Evolutionary conservation across 2,888 invertebrate genomes (phyloP), one percentile per base, ranked within the genome.

Genomic region (Stegophylla sp.): DNA sequence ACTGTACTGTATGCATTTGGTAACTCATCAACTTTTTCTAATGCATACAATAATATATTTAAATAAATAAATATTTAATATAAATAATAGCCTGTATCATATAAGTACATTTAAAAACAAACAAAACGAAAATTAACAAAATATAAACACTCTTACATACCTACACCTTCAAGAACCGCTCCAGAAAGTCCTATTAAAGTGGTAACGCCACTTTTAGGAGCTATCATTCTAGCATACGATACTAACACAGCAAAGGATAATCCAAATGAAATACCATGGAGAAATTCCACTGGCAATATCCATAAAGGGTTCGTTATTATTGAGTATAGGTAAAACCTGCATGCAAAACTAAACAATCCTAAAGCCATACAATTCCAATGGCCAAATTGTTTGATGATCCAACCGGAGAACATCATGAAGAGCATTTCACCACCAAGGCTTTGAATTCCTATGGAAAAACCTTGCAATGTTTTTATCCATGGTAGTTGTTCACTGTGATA

Each of bases 221-320:
- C 92, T 0, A 94, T 90, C 82, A 92, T 90, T 85, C 92, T 93
- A 0, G 95, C 94, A 86, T 95, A 95, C 0, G 94, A 93, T 20
- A 94, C 92, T 94, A 95, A 94, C 13, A 94, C 92, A 0, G 95
- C 91, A 86, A 94, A 95, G 85, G 94, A 93, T 86, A 96, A 89
- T 34, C 96, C 96, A 86, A 94, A 94, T 0, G 96, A 95, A 23
- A 96, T 88, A 0, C 97, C 96, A 87, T 97, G 95, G 10, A 94
- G 87, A 82, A 95, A 86, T 87, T 97, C 97, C 71, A 97, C 91
- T 0, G 95, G 92, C 82, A 97, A 88, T 67, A 93, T 91, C 88
- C 90, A 91, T 95, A 96, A 96, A 0, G 94, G 92, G 86, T 95
- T 91, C 0, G 88, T 88, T 74, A 96, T 87, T 73, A 92, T 87